Evolutionary conservation across 2,113 vertebrate species (phyloP).

Genomic region (Campylomormyrus tamandua): DNA sequence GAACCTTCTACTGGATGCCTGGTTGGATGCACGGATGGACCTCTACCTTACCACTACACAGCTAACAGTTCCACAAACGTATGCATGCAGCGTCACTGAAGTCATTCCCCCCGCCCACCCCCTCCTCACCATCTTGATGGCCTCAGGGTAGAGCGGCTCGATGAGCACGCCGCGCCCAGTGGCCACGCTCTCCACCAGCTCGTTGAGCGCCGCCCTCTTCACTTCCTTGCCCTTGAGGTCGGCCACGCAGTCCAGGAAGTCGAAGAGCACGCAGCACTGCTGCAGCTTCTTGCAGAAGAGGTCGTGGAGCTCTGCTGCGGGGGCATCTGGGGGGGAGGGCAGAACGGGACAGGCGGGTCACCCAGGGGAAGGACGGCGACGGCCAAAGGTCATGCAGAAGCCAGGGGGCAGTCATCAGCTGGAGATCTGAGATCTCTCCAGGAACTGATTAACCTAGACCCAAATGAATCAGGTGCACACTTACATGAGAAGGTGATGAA

Average conservation of each 20-base stretch:
- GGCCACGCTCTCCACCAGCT: slow-evolving; percentile 84
- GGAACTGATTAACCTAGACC: not conserved
- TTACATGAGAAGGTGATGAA: not conserved
- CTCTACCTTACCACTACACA: not conserved
- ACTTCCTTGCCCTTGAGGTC: slow-evolving; percentile 92
- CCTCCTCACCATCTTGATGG: slow-evolving; percentile 78
- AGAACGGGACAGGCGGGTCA: not conserved
- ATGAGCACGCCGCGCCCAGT: slow-evolving; percentile 83
- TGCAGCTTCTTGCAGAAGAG: slow-evolving; percentile 88
- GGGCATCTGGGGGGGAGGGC: slow-evolving; percentile 59
- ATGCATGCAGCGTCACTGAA: not conserved
- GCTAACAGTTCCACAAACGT: not conserved
- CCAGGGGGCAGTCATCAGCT: not conserved
- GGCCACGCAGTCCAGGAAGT: slow-evolving; percentile 87
- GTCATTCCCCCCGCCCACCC: not conserved
- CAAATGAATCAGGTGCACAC: not conserved
- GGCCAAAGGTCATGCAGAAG: not conserved
- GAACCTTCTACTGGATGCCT: not conserved
- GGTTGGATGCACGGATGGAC: not conserved
- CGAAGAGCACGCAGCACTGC: slow-evolving; percentile 84
- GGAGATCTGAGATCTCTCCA: not conserved
- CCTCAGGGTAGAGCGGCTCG: slow-evolving; percentile 82
- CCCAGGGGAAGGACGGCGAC: not conserved
- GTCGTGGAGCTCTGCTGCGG: slow-evolving; percentile 80
- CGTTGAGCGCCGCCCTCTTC: slow-evolving; percentile 81